Conservation (phyloP, 1,140 invertebrate species). For the Cyrtorhinus lividipennis region DNA sequence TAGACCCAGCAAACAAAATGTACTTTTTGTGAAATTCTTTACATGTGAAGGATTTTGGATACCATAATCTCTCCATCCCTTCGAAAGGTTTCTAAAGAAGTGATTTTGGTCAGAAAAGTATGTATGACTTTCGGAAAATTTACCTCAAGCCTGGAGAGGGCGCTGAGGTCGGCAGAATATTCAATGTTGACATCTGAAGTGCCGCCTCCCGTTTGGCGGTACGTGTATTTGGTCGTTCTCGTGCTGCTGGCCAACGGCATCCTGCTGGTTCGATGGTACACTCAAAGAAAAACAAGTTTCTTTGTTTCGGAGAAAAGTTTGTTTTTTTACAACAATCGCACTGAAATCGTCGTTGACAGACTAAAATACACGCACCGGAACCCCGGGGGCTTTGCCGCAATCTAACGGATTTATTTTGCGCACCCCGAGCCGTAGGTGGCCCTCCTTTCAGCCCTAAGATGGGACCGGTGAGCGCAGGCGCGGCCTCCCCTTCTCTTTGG, state of each 20-base stretch:
- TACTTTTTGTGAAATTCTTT: too few relatives aligned
- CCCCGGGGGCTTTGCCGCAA: neutral
- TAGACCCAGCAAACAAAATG: too few relatives aligned
- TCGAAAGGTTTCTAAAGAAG: too few relatives aligned
- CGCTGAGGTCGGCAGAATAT: slow-evolving; percentile 80
- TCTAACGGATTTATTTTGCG: neutral
- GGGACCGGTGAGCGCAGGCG: too few relatives aligned
- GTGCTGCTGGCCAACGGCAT: slow-evolving; percentile 28
- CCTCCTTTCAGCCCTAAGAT: too few relatives aligned
- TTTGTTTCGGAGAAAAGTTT: neutral
- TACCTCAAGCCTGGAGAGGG: slow-evolving; percentile 86
- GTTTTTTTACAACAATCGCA: neutral
- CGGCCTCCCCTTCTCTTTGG: too few relatives aligned
- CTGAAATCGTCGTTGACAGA: slow-evolving; percentile 1
- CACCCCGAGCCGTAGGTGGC: neutral
- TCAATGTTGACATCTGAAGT: slow-evolving; percentile 82
- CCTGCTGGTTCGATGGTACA: neutral
- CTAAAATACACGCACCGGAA: neutral
- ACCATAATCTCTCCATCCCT: too few relatives aligned
- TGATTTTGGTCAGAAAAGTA: too few relatives aligned
- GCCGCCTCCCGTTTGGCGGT: slow-evolving; percentile 60
- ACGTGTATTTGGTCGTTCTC: slow-evolving; percentile 72
- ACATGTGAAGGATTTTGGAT: too few relatives aligned
- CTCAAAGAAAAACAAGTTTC: neutral
- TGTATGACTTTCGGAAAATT: too few relatives aligned